Conservation (phyloP, 2,113 vertebrate species). For the Pantherophis guttatus region DNA sequence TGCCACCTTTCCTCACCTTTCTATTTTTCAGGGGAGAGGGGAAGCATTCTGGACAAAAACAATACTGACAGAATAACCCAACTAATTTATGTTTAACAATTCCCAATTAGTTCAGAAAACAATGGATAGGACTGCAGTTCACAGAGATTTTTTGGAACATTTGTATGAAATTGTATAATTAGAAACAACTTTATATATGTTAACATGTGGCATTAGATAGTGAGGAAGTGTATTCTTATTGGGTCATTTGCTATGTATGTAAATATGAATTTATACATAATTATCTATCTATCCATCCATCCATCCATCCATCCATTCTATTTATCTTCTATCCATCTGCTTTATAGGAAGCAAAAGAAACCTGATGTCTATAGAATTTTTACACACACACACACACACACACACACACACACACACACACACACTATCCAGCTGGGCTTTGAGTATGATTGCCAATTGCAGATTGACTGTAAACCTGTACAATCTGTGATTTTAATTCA, state of each 20-base stretch:
- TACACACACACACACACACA: too few species aligned
- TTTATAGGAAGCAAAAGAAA: background rate
- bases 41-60: background rate
- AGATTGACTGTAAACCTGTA: background rate
- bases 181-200: background rate
- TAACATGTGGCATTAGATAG: background rate
- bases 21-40: background rate
- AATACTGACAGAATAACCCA: background rate
- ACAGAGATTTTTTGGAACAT: background rate
- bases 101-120: background rate
- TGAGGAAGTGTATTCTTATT: background rate
- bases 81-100: background rate
- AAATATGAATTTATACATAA: background rate
- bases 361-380: too few species aligned
- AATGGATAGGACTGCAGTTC: background rate
- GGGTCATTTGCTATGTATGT: background rate
- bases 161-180: background rate
- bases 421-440: background rate
- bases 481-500: background rate
- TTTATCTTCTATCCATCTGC: too few species aligned
- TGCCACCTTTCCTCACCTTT: background rate
- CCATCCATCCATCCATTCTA: too few species aligned
- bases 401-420: too few species aligned
- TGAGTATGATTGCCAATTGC: background rate
- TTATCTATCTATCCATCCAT: too few species aligned